Evolutionary conservation across 2,888 invertebrate species (phyloP), one percentile per base, ranked within the genome.

Genomic region (Balanococcus diminutus): DNA sequence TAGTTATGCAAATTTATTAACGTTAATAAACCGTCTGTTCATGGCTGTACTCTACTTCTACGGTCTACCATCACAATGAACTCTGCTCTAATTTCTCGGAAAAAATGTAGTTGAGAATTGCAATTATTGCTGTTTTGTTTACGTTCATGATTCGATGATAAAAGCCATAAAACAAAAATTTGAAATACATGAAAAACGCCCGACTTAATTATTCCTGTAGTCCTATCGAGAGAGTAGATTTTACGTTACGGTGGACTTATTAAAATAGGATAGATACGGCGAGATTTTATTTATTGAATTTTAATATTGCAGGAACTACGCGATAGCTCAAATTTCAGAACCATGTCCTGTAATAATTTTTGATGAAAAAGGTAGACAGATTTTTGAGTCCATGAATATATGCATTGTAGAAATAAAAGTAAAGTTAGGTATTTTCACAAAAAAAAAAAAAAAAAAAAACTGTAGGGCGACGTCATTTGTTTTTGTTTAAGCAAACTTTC

Each of bases 1-100:
- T 56, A 56, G 56, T 56, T 56, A 56, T 56, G 56, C 56, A 56
- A 56, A 56, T 56, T 56, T 56, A 56, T 56, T 56, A 56, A 56
- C 56, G 56, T 56, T 56, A 56, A 56, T 56, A 56, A 56, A 56
- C 56, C 56, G 56, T 56, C 56, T 19, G 56, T 56, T 56, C 22
- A 56, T 56, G 56, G 22, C 56, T 56, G 22, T 22, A 22, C 22
- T 3, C 5, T 36, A 36, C 36, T 8, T 6, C 8, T 36, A 36
- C 36, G 8, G 36, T 36, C 3, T 8, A 36, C 36, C 8, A 36
- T 8, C 3, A 36, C 36, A 36, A 3, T 56, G 22, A 56, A 56
- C 22, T 56, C 56, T 22, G 11, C 56, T 19, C 22, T 56, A 56
- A 56, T 56, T 56, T 56, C 22, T 56, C 22, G 22, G 56, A 56